These are phyloP conservation scores for Uropetala carovei DNA, from an alignment of 2,888 invertebrate species.

Conservation along the genomic window DNA sequence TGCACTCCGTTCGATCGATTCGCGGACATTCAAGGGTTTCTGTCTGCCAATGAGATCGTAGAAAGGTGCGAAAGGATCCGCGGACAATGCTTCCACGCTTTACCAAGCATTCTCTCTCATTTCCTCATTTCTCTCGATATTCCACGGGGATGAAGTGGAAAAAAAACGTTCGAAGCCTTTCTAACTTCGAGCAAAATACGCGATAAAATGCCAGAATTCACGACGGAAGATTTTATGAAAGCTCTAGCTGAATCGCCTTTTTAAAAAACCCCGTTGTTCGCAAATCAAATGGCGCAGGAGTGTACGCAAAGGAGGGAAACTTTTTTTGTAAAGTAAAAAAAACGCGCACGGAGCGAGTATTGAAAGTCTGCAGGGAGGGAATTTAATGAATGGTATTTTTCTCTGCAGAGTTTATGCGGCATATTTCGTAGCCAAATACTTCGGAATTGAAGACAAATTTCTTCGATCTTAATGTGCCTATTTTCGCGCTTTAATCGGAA, in stretches of 20 bases:
- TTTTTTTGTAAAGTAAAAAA: constrained; percentile 12
- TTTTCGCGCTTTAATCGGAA: background rate
- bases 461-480: background rate
- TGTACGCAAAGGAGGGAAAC: constrained; percentile 23
- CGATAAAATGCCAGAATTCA: background rate
- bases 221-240: background rate
- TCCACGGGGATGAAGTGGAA: background rate
- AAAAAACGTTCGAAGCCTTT: background rate
- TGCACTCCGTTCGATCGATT: constrained; percentile 37
- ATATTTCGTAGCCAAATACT: constrained; percentile 1
- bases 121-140: too few relatives aligned
- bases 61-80: constrained; percentile 35
- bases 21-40: constrained; percentile 26
- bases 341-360: background rate
- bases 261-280: background rate
- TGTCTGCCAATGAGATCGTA: constrained; percentile 2
- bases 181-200: background rate
- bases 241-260: background rate
- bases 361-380: background rate
- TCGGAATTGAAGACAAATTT: background rate
- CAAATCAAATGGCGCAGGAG: constrained; percentile 6
- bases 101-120: background rate
- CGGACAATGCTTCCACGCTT: constrained; percentile 40
- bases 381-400: background rate
- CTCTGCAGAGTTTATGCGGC: background rate